A percentile compares a stretch with the other conserved stretches of the same genome.
These are phyloP conservation scores for Lasioglossum pauxillum DNA, from an alignment of 2,888 invertebrate genomes.

Conservation along the genomic window DNA sequence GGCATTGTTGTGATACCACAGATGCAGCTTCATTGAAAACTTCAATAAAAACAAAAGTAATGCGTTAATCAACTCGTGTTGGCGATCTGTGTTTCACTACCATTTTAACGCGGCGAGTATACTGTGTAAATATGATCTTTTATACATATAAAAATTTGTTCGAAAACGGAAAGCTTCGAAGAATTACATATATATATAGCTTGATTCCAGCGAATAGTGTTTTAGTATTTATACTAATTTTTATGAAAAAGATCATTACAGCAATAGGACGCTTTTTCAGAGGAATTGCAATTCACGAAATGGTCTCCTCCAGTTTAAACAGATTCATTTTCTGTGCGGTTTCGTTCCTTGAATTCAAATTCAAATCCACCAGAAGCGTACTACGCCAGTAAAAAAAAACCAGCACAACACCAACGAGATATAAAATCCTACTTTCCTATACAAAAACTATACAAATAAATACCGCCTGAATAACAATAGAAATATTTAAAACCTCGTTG, in stretches of 20 bases:
- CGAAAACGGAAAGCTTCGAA: slow-evolving; percentile 11
- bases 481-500: neutral
- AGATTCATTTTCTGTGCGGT: neutral
- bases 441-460: neutral
- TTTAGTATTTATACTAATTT: neutral
- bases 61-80: slow-evolving; percentile 68
- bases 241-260: neutral
- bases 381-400: slow-evolving; percentile 4
- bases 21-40: slow-evolving; percentile 81
- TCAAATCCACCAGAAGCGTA: slow-evolving; percentile 32
- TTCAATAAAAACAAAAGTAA: slow-evolving; percentile 74
- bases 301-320: neutral
- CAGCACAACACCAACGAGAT: neutral
- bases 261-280: neutral
- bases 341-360: neutral
- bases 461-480: neutral
- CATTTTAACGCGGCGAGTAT: slow-evolving; percentile 10
- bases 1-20: slow-evolving; percentile 83
- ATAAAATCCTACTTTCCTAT: neutral
- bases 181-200: no score
- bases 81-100: slow-evolving; percentile 39
- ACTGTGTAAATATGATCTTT: slow-evolving; percentile 37
- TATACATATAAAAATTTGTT: slow-evolving; percentile 28
- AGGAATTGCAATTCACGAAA: neutral
- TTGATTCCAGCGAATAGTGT: neutral